Base-by-base conservation (phyloP, 2,888 invertebrate genomes). In the Margaritifera margaritifera region DNA sequence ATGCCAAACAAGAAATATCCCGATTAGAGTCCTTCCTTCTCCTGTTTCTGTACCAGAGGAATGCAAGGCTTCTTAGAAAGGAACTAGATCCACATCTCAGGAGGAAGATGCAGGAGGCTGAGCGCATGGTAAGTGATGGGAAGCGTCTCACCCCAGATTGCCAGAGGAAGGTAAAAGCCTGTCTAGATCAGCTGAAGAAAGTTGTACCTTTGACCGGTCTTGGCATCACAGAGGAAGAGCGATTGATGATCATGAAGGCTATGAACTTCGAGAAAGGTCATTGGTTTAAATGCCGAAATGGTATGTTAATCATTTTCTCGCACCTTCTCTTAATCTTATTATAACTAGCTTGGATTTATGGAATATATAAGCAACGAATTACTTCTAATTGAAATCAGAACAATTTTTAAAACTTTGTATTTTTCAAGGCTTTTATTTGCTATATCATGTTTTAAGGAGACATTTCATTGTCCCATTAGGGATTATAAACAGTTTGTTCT, bases 281-380 rank as follows among this genome's bases (percentile, higher is more conserved):
- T 81, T 94, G 94, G 94, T 94, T 90, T 87, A 93, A 93, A 85
- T 94, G 94, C 88, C 92, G 92, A 0, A 93, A 94, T 79, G 94
- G 88, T 87, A 68, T 70, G 64, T 24, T 15, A 42, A 8, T 2
- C 15, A 42, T 42, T 42, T 42, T 42, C 42, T 42, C 0, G 11
- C 42, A 15, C 15, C 15, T 42, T 42, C 15, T 42, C 42, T 11
- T 11, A 42, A 8, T 42, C 11, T 42, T 42, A 11, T 42, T 11
- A 11, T 2, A 42, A 42, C 11, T 42, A 42, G 11, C 42, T 42
- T 42, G 42, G 2, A 42, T 42, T 42, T 42, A 42, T 42, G 42
- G 42, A 42, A 42, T 42, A 42, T 42, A 3, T 42, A 42, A 15
- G 42, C 42, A 42, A 42, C 42, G 3, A 42, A 15, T 42, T 42